Evolutionary conservation across 2,888 invertebrate genomes (phyloP).

Genomic region (Micoletzkya japonica): DNA sequence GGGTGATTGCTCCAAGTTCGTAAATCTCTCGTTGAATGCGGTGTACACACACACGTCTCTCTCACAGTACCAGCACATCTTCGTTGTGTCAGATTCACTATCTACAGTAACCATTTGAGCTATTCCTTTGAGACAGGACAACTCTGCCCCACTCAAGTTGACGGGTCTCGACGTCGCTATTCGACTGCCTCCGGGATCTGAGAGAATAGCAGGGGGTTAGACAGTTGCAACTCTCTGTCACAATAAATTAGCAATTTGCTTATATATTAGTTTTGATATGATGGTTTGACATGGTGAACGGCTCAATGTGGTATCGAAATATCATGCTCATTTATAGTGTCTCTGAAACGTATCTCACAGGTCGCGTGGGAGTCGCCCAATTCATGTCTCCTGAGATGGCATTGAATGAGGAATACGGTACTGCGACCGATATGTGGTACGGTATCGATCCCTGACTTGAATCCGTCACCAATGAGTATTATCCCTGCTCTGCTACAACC

Average conservation of each 20-base stretch:
- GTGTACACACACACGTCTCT: too few relatives aligned
- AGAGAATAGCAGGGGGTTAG: too few relatives aligned
- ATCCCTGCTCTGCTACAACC: background rate
- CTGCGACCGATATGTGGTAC: slow-evolving; percentile 26
- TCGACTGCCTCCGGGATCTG: slow-evolving; percentile 77
- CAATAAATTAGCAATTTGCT: too few relatives aligned
- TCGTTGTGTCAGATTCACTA: too few relatives aligned
- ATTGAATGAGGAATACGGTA: slow-evolving; percentile 75
- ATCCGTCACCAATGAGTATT: background rate
- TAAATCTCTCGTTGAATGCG: too few relatives aligned
- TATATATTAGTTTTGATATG: too few relatives aligned
- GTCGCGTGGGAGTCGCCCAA: slow-evolving; percentile 89
- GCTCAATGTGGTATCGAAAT: too few relatives aligned
- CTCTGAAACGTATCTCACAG: slow-evolving; percentile 31
- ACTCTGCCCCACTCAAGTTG: slow-evolving; percentile 95
- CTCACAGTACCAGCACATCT: too few relatives aligned
- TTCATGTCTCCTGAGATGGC: slow-evolving; percentile 99
- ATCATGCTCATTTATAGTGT: background rate
- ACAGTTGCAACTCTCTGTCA: too few relatives aligned
- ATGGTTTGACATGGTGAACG: too few relatives aligned
- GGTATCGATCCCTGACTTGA: background rate
- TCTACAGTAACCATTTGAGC: too few relatives aligned
- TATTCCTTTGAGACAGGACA: slow-evolving; percentile 75
- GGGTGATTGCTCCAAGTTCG: too few relatives aligned
- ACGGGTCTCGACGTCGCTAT: slow-evolving; percentile 96